A percentile compares a stretch with the other conserved stretches of the same genome.
Conservation (phyloP, 92 coral and sea anemone species). For the Pocillopora meandrina region DNA sequence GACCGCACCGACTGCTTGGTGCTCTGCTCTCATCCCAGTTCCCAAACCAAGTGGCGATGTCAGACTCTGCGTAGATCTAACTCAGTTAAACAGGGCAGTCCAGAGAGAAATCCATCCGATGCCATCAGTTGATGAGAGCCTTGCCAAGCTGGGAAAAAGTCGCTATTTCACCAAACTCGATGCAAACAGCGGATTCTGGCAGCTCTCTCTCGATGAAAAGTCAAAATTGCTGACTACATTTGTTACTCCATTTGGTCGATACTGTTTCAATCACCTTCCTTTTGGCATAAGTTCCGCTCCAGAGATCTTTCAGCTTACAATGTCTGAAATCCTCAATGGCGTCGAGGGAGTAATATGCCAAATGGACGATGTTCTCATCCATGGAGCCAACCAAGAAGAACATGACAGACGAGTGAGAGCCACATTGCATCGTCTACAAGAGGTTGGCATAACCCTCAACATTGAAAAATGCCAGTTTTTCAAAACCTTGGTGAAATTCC, state of each 20-base stretch:
- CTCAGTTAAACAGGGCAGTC: not conserved
- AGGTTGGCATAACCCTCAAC: constrained; percentile 62
- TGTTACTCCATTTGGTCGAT: not conserved
- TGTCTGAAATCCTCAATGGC: no score
- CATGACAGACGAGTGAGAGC: constrained; percentile 60
- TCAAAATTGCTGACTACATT: not conserved
- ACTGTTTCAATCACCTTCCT: no score
- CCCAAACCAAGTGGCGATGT: not conserved
- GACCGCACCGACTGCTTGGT: no score
- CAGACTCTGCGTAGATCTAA: not conserved
- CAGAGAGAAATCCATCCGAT: not conserved
- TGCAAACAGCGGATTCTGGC: constrained; percentile 57
- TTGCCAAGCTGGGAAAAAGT: constrained; percentile 56
- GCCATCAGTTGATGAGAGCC: constrained; percentile 46
- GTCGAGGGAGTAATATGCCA: no score
- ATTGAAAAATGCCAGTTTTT: constrained; percentile 56
- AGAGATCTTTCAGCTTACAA: no score
- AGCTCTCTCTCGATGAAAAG: constrained; percentile 21
- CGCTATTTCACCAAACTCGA: constrained; percentile 51
- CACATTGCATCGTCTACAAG: constrained; percentile 38
- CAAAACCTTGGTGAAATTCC: constrained; percentile 56
- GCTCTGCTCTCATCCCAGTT: not conserved
- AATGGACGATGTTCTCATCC: not conserved
- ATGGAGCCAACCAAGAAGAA: constrained; percentile 46
- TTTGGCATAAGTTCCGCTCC: no score